Base-by-base conservation (phyloP, 2,113 vertebrate species). In the Megaptera novaeangliae region DNA sequence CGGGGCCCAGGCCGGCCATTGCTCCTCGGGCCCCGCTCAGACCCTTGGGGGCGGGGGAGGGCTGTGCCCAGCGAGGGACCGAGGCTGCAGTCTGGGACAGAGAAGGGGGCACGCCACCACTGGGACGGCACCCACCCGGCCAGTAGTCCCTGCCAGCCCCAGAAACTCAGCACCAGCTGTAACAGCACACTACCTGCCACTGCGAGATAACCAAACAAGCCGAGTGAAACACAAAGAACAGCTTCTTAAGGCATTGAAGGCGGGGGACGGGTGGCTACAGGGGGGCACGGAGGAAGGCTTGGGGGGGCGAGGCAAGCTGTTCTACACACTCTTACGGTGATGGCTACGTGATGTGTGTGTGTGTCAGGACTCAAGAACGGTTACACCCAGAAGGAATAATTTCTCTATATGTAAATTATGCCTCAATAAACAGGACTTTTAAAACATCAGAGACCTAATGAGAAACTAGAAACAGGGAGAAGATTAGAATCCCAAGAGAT, bases 131-230 rank as follows among this genome's bases (percentile, higher is more conserved):
- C 69, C 31, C 8, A 0, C 9, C 61, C 27, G 44, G 18, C 83
- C 59, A 36, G n/a, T 12, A 31, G 11, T 12, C 1, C 15, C 64
- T 55, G n/a, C 63, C 41, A 23, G 41, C 52, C 44, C 20, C 12
- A 14, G 46, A 71, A 72, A 11, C 52, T 52, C 64, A 9, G 0
- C 0, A 1, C 55, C n/a, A 3, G 20, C 41, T n/a, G 29, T 17
- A 7, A 29, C 0, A 3, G 0, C 17, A 1, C 17, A 2, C 11
- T 49, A 5, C 3, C 29, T 23, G 27, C 39, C 15, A 0, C 39
- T 7, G 0, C 14, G 15, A 14, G 71, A 27, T 5, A 18, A 20
- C 39, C 27, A 9, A 11, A 27, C 5, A 11, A 63, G 57, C 59
- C 20, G 0, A 36, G 52, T 4, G 23, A 55, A 41, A 68, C 1